Percentiles rank a stretch among this genome's conserved stretches.
Conservation (phyloP, 2,113 vertebrate genomes). For the Lophochroa leadbeateri region DNA sequence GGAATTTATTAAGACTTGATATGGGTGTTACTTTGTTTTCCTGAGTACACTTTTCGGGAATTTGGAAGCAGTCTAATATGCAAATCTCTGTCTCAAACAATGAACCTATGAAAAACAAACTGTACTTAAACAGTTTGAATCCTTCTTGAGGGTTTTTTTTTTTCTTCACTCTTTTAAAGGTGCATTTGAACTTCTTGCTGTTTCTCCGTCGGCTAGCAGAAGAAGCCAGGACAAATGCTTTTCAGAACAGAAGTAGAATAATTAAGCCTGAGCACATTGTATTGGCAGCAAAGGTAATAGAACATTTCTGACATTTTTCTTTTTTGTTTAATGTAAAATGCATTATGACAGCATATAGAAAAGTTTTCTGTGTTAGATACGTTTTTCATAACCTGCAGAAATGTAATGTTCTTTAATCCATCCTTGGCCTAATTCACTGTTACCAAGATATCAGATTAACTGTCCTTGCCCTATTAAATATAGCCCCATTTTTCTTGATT, state of each 20-base stretch:
- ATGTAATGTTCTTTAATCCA: neutral
- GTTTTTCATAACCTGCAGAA: neutral
- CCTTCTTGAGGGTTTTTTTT: neutral
- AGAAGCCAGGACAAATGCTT: constrained; percentile 77
- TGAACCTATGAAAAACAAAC: neutral
- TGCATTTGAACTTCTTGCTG: constrained; percentile 78
- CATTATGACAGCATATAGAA: neutral
- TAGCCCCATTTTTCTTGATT: neutral
- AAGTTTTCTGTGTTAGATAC: neutral
- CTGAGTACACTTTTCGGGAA: neutral
- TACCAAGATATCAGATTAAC: neutral
- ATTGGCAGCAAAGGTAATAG: constrained; percentile 79
- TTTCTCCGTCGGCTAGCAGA: constrained; percentile 78
- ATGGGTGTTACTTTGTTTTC: neutral
- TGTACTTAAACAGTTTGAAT: neutral
- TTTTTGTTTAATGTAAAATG: neutral
- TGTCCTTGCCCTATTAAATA: neutral
- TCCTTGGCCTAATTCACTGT: neutral
- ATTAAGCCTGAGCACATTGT: constrained; percentile 74
- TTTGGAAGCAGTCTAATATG: neutral
- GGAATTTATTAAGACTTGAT: neutral
- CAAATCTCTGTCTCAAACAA: neutral
- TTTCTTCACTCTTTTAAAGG: constrained; percentile 56
- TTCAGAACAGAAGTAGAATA: constrained; percentile 65
- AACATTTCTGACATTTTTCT: neutral